Evolutionary conservation across 1,140 invertebrate species (phyloP).

Genomic region (Drosophila ficusphila): DNA sequence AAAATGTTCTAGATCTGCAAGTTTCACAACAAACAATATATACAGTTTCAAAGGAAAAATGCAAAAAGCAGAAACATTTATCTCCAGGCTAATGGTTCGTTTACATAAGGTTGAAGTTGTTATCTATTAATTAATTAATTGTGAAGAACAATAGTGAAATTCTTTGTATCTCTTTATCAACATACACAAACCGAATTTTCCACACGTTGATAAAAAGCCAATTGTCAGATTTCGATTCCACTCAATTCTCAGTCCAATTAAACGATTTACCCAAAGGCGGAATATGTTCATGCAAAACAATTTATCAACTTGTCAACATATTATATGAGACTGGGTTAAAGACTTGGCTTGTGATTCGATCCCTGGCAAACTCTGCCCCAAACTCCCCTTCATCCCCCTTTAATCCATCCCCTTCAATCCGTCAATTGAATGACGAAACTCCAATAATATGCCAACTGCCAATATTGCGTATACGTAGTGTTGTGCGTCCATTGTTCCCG

Average conservation of each 20-base stretch:
- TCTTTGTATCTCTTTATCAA: too few relatives aligned
- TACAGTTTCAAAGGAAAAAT: neutral
- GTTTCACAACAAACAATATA: too few relatives aligned
- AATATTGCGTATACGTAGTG: constrained; percentile 76
- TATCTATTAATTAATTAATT: too few relatives aligned
- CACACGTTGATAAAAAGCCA: too few relatives aligned
- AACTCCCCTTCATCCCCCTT: neutral
- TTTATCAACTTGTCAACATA: constrained; percentile 82
- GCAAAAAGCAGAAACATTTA: too few relatives aligned
- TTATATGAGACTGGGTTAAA: constrained; percentile 76
- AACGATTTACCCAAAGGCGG: constrained; percentile 15
- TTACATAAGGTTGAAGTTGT: too few relatives aligned
- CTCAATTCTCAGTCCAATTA: constrained; percentile 33
- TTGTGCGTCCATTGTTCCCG: constrained; percentile 55
- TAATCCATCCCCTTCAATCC: constrained; percentile 32
- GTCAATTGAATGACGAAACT: constrained; percentile 51
- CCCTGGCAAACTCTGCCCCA: neutral
- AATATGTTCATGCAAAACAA: constrained; percentile 57
- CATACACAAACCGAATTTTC: too few relatives aligned
- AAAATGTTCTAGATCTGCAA: too few relatives aligned
- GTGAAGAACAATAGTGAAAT: too few relatives aligned
- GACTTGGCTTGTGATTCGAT: constrained; percentile 46
- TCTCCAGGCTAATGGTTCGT: too few relatives aligned
- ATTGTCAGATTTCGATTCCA: neutral
- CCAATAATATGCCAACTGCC: constrained; percentile 71